A percentile compares a stretch with the other conserved stretches of the same genome.
These are phyloP conservation scores for Temnopleurus reevesii DNA, from an alignment of 53 echinoderm and acorn worm species.

Conservation along the genomic window DNA sequence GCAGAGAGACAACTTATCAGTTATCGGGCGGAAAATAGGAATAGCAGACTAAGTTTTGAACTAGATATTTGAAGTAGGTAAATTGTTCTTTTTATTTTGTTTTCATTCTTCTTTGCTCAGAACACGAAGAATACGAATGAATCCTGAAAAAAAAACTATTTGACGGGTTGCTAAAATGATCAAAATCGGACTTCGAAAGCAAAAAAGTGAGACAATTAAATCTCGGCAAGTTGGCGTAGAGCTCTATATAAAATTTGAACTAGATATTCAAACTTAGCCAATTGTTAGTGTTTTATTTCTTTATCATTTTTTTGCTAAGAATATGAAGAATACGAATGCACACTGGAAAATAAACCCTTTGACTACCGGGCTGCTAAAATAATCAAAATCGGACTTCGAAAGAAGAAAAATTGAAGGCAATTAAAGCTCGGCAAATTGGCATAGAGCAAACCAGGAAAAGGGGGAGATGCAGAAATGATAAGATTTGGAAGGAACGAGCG, in stretches of 20 bases:
- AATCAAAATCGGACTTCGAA: slow-evolving; percentile 16
- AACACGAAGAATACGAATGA: neutral
- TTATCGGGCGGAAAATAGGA: too few species aligned
- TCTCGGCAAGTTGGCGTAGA: slow-evolving; percentile 27
- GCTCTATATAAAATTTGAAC: too few species aligned
- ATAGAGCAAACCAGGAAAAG: neutral
- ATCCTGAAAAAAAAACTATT: neutral
- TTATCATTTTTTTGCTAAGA: too few species aligned
- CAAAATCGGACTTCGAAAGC: slow-evolving; percentile 2
- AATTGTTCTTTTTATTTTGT: too few species aligned
- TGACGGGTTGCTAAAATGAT: neutral
- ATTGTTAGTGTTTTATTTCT: too few species aligned
- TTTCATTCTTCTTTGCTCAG: too few species aligned
- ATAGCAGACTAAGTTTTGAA: too few species aligned
- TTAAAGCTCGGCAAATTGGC: slow-evolving; percentile 28
- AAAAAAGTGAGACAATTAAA: neutral
- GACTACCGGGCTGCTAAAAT: neutral
- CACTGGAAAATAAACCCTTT: neutral
- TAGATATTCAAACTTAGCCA: too few species aligned
- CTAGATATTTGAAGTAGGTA: too few species aligned
- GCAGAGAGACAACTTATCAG: too few species aligned
- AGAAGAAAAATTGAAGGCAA: neutral
- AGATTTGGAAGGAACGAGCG: neutral
- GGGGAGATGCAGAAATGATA: neutral
- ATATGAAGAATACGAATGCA: neutral